Percentiles rank a stretch among this genome's conserved stretches.
Conservation (phyloP, 2,888 invertebrate genomes). For the Acrobeloides nanus region DNA sequence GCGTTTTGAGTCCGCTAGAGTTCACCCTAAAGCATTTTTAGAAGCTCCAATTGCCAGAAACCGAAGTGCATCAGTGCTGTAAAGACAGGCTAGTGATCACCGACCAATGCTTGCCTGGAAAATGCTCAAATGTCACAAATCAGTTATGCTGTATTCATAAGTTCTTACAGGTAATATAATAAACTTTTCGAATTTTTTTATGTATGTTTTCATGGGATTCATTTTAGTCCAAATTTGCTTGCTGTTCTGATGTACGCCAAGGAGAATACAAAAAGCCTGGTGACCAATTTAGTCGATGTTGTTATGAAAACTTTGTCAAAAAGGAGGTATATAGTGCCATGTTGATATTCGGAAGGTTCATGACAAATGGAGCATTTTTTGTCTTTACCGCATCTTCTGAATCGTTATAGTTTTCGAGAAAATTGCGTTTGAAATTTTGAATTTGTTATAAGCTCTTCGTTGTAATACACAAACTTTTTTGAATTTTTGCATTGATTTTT, state of each 20-base stretch:
- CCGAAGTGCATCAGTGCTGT: conserved; percentile 45
- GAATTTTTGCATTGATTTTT: too few species aligned
- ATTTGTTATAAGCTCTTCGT: too few species aligned
- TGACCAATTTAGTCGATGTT: conserved; percentile 49
- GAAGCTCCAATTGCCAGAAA: conserved; percentile 32
- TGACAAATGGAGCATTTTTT: too few species aligned
- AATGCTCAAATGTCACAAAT: conserved; percentile 42
- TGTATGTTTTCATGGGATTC: not conserved
- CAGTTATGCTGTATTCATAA: conserved; percentile 53
- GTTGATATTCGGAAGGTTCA: too few species aligned
- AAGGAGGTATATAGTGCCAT: conserved; percentile 25
- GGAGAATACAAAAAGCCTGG: conserved; percentile 27
- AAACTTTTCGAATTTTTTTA: not conserved
- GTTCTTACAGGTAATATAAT: conserved; percentile 44
- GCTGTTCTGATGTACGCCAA: conserved; percentile 41
- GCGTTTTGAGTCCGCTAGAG: conserved; percentile 2
- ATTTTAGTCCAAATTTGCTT: conserved; percentile 28
- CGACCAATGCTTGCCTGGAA: conserved; percentile 47
- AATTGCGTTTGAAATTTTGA: too few species aligned
- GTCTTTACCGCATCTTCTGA: too few species aligned
- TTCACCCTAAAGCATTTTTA: conserved; percentile 18
- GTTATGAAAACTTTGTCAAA: conserved; percentile 39
- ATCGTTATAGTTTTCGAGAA: too few species aligned
- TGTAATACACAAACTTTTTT: too few species aligned
- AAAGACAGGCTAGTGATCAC: conserved; percentile 46